Evolutionary conservation across 30 jellyfish, hydroid and myxozoan genomes (phyloP).

Genomic region (Aurelia sp.): DNA sequence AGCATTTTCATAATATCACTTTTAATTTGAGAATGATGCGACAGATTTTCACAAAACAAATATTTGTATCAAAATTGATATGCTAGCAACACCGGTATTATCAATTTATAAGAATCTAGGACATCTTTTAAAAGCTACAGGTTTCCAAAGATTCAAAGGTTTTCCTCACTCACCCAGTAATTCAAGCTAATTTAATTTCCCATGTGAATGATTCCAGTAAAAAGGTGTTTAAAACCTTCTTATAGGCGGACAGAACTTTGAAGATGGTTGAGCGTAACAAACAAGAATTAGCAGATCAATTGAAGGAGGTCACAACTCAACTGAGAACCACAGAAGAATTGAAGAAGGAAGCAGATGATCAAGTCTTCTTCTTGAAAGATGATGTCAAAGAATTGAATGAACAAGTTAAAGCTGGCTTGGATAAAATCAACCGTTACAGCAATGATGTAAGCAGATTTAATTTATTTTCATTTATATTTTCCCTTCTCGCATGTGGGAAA

Average conservation of each 20-base stretch:
- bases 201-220: too few relatives aligned
- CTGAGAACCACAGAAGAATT: slow-evolving; percentile 47
- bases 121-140: too few relatives aligned
- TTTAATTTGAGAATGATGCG: too few relatives aligned
- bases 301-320: slow-evolving; percentile 57
- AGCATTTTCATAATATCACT: too few relatives aligned
- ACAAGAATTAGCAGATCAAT: slow-evolving; percentile 59
- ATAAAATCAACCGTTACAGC: slow-evolving; percentile 28
- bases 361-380: slow-evolving; percentile 55
- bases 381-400: slow-evolving; percentile 49
- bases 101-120: too few relatives aligned
- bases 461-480: not conserved
- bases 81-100: too few relatives aligned
- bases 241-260: slow-evolving; percentile 59
- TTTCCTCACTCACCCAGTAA: too few relatives aligned
- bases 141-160: too few relatives aligned
- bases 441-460: slow-evolving; percentile 33
- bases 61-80: too few relatives aligned
- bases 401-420: slow-evolving; percentile 40
- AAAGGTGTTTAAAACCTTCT: too few relatives aligned
- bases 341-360: slow-evolving; percentile 68
- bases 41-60: too few relatives aligned
- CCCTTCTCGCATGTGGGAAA: not conserved
- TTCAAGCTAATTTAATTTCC: too few relatives aligned
- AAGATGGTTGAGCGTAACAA: slow-evolving; percentile 53